Evolutionary conservation across 2,113 vertebrate species (phyloP), one percentile per base, ranked within the genome.

Genomic region (Falco punctatus): DNA sequence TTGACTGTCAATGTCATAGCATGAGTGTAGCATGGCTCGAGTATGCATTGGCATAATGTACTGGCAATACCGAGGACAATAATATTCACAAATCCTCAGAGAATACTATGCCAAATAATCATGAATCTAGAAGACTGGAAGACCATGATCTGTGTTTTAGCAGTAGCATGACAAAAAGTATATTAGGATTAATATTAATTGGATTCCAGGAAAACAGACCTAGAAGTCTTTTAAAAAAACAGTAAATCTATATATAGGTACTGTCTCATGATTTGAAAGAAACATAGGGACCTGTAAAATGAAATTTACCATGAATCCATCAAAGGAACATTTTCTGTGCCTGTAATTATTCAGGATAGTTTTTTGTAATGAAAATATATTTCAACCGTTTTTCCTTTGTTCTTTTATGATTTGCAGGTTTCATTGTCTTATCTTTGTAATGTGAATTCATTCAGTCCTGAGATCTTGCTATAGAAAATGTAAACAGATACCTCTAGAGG

Each of bases 61-160:
- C 10, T 70, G 79, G 30, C 58, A 97, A 27, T 69, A 90, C 38
- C 71, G 46, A 92, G 65, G 82, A 88, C 20, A 93, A 33, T 35
- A 91, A 58, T 90, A 54, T 91, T 90, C 75, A 74, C 75, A 77
- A 96, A 87, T 4, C 13, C 11, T 88, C 95, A 96, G 64, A 86
- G 21, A 83, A 42, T 28, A 54, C 24, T 62, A 26, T 72, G 40
- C 26, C 74, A 95, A 84, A 94, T 84, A 84, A 82, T 88, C 48
- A 61, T 30, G 74, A 69, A 81, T 93, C 59, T 88, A 94, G n/a
- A 84, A 89, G 44, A 61, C 6, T 40, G 17, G 38, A 81, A 91
- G n/a, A 58, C 4, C 20, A 30, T 38, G 13, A 66, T 62, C 73
- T 86, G 28, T 82, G 27, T 81, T 95, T 21, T 40, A 91, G 11